Evolutionary conservation across 92 coral and sea anemone species (phyloP).

Genomic region (Porites divaricata): DNA sequence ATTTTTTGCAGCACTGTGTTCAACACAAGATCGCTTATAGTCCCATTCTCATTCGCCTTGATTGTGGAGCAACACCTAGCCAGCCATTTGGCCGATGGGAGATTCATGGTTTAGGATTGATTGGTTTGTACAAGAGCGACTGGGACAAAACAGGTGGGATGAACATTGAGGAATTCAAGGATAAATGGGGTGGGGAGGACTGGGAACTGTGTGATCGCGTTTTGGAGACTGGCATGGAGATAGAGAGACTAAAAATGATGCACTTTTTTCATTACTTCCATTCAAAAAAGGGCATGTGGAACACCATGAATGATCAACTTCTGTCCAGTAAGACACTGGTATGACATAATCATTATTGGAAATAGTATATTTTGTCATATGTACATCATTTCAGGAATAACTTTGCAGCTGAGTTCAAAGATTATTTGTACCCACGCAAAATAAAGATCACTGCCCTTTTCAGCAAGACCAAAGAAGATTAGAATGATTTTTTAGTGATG

Average conservation of each 20-base stretch:
- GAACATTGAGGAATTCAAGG: constrained; percentile 77
- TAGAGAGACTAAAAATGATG: constrained; percentile 80
- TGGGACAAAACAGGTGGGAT: constrained; percentile 97
- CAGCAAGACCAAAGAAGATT: too few species aligned
- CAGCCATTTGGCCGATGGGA: constrained; percentile 86
- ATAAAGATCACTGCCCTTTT: too few species aligned
- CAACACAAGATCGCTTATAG: constrained; percentile 68
- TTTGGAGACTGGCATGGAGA: constrained; percentile 75
- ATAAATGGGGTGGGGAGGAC: constrained; percentile 97
- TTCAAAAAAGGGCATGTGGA: constrained; percentile 91
- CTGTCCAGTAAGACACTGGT: too few species aligned
- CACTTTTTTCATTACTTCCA: constrained; percentile 86
- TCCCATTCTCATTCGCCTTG: constrained; percentile 78
- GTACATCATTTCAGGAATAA: too few species aligned
- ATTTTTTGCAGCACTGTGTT: constrained; percentile 71
- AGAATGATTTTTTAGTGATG: too few species aligned
- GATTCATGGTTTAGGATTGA: constrained; percentile 78
- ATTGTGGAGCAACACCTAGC: constrained; percentile 70
- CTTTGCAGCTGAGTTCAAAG: too few species aligned
- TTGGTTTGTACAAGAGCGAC: constrained; percentile 90
- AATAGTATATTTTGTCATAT: too few species aligned
- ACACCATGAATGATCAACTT: not conserved
- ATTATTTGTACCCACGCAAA: too few species aligned
- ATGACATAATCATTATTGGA: too few species aligned
- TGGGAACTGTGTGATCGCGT: constrained; percentile 92